Evolutionary conservation across 1,140 invertebrate species (phyloP).

Genomic region (Lepidurus couesii): DNA sequence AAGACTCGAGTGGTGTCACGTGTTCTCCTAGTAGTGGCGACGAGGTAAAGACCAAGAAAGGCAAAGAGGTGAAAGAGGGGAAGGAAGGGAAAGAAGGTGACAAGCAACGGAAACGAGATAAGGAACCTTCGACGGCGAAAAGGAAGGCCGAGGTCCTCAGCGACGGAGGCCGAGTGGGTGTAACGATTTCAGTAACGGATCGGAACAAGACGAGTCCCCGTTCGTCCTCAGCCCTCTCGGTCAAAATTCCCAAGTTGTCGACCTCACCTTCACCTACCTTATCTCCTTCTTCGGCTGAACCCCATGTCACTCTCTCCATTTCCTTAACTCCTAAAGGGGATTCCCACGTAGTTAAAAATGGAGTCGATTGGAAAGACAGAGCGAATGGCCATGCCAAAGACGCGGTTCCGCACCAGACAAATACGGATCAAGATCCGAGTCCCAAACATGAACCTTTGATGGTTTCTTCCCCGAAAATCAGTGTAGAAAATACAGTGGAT

Average conservation of each 20-base stretch:
- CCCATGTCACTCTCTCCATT: constrained; percentile 25
- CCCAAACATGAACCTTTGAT: no score
- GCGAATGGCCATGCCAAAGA: neutral
- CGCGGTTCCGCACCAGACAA: neutral
- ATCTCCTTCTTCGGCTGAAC: constrained; percentile 21
- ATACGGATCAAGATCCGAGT: no score
- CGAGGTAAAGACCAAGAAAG: constrained; percentile 31
- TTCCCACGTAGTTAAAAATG: constrained; percentile 2
- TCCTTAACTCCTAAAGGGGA: constrained; percentile 32
- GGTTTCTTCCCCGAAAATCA: no score
- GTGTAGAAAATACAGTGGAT: no score
- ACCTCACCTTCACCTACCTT: constrained; percentile 5
- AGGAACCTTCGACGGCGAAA: constrained; percentile 55
- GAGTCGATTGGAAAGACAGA: constrained; percentile 26
- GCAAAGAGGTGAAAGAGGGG: constrained; percentile 27
- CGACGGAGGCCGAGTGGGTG: constrained; percentile 39
- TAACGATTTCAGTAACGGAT: constrained; percentile 32
- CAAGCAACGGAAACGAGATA: constrained; percentile 41
- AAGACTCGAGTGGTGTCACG: neutral
- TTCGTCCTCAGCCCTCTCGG: constrained; percentile 35
- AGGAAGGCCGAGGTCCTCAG: constrained; percentile 67
- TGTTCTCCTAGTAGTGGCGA: neutral
- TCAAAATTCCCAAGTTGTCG: constrained; percentile 36
- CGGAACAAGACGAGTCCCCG: constrained; percentile 49
- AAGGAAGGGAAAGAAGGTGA: constrained; percentile 31